Percentiles rank a stretch among this genome's conserved stretches.
phyloP scores from a whole-genome alignment of 1,140 invertebrate species.

The Bombus confusus region DNA sequence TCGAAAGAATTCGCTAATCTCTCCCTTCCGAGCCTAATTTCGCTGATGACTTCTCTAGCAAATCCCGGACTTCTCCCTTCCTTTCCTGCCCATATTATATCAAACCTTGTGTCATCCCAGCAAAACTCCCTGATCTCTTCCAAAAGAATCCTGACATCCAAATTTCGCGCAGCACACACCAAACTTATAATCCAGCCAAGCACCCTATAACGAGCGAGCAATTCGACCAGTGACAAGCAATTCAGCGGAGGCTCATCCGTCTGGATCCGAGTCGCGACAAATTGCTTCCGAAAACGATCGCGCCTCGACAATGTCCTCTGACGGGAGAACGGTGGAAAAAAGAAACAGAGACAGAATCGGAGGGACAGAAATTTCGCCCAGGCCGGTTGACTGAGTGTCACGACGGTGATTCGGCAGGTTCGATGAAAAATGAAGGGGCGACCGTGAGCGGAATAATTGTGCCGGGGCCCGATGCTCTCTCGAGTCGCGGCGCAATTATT shows the following conservation, averaged over 20 bases:
- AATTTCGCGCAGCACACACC: no score
- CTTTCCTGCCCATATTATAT: no score
- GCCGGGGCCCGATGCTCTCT: slow-evolving; percentile 39
- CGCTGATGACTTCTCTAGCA: not conserved
- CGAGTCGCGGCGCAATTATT: slow-evolving; percentile 53
- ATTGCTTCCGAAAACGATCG: slow-evolving; percentile 47
- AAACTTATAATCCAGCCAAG: no score
- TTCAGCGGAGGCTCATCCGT: not conserved
- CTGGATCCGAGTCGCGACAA: slow-evolving; percentile 50
- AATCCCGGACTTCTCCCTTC: no score
- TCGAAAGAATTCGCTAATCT: not conserved
- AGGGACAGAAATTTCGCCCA: not conserved
- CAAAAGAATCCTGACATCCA: not conserved
- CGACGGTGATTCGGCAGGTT: slow-evolving; percentile 64
- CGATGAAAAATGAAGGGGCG: slow-evolving; percentile 67
- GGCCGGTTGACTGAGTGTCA: slow-evolving; percentile 33
- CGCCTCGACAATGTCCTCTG: not conserved
- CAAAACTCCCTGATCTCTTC: not conserved
- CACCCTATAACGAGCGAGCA: not conserved
- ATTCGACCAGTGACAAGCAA: not conserved
- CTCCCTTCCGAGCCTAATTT: not conserved
- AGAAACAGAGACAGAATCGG: not conserved
- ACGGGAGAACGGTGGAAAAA: no score
- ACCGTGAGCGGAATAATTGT: slow-evolving; percentile 68
- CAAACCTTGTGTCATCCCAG: not conserved